Conservation (phyloP, 2,113 vertebrate genomes). For the Tetrax tetrax region DNA sequence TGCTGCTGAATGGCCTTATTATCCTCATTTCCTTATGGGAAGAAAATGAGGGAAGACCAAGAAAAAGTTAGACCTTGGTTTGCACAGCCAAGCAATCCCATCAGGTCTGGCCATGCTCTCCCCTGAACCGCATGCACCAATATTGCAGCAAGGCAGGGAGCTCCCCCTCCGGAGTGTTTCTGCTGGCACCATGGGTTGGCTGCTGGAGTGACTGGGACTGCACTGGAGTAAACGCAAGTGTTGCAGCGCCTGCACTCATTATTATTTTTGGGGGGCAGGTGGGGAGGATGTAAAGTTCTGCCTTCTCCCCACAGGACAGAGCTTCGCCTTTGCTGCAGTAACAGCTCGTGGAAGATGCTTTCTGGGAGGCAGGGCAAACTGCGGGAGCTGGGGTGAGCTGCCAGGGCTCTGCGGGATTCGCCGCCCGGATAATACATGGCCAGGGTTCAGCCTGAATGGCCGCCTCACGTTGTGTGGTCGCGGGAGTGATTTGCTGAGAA, state of each 20-base stretch:
- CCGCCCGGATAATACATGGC: background rate
- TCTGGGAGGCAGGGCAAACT: background rate
- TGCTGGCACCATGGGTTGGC: background rate
- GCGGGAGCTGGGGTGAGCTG: background rate
- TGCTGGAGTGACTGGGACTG: background rate
- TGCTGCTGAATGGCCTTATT: background rate
- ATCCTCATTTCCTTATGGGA: background rate
- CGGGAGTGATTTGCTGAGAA: background rate
- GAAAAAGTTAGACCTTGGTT: background rate
- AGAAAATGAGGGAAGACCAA: background rate
- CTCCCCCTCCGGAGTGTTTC: background rate
- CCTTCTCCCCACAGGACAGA: background rate
- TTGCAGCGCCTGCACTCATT: background rate
- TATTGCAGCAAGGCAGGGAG: background rate
- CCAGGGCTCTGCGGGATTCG: background rate
- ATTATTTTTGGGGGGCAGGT: accelerated
- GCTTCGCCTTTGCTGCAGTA: background rate
- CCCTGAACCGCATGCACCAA: background rate
- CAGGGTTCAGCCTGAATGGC: slow-evolving; percentile 6
- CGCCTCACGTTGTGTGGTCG: background rate
- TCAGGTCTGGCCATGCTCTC: background rate
- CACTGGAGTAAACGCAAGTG: background rate
- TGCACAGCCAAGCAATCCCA: background rate
- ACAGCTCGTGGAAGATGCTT: background rate
- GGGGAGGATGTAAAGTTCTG: background rate